Evolutionary conservation across 2,113 vertebrate species (phyloP), one percentile per base, ranked within the genome.

Genomic region (Callospermophilus lateralis): DNA sequence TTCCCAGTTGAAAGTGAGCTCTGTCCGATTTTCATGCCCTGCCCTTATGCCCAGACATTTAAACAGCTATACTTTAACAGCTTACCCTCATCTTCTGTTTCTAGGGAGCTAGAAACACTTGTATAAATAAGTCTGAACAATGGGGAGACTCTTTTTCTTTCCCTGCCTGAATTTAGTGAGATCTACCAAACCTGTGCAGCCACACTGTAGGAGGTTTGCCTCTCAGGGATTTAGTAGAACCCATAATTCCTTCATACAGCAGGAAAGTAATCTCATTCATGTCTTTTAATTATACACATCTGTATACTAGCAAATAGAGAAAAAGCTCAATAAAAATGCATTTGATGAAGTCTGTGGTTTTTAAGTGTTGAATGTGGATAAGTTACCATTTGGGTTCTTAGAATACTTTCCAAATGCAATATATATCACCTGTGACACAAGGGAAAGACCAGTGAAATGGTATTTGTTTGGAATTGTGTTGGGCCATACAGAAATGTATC

Each of bases 61-160:
- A 13, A 90, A 68, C n/a, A 83, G 39, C 45, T 70, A 24, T 79
- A 53, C 93, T 24, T 61, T 61, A 61, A 55, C n/a, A 83, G 48
- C 63, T 70, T 24, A 79, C 45, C 90, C 22, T 84, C 72, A 95
- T 63, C 3, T 70, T 42, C 48, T 83, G 32, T 32, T 77, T 88
- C 42, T 39, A 55, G 78, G 77, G 67, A 84, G 30, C 22, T 84
- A 51, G 80, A 68, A 73, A 77, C 2, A 76, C 22, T 76, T 58
- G 61, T 55, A 68, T 17, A 88, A 32, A 28, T 51, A 97, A 90
- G 70, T 94, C 26, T 83, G 89, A 94, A n/a, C 77, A 80, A 83
- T 93, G 89, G 19, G 28, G 28, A 67, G 28, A 83, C 11, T 67
- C 61, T 73, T 87, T 68, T 94, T 53, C 34, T 90, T 81, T 89